These are phyloP conservation scores for Leucophenga maculata DNA, from an alignment of 2,888 invertebrate genomes.

Conservation along the genomic window DNA sequence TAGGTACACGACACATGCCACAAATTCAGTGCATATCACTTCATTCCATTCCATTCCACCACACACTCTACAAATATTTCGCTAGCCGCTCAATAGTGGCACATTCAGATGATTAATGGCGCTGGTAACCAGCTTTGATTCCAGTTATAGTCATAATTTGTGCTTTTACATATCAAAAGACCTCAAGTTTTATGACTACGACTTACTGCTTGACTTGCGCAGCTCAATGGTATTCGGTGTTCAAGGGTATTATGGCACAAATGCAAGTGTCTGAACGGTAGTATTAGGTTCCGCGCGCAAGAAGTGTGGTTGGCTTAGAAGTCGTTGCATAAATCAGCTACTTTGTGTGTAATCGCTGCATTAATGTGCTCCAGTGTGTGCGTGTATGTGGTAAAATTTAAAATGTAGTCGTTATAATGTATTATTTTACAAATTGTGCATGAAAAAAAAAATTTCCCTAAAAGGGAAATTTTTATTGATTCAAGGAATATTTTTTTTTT, in stretches of 20 bases:
- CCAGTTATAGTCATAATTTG: conserved; percentile 9
- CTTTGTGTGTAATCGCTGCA: not conserved
- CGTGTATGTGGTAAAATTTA: not conserved
- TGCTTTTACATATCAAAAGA: conserved; percentile 13
- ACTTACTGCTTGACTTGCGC: not conserved
- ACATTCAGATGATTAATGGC: conserved; percentile 11
- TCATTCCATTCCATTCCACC: too few species aligned
- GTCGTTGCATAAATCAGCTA: too few species aligned
- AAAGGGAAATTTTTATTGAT: too few species aligned
- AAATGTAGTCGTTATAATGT: too few species aligned
- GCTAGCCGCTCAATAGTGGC: not conserved
- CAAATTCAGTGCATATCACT: too few species aligned
- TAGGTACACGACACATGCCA: too few species aligned
- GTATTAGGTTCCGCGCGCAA: not conserved
- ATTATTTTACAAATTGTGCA: too few species aligned
- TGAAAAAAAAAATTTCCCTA: too few species aligned
- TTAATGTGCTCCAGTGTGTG: not conserved
- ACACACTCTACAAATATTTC: too few species aligned
- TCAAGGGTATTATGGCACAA: not conserved
- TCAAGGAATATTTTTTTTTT: too few species aligned
- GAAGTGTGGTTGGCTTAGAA: not conserved
- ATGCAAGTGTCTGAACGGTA: conserved; percentile 2
- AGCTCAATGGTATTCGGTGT: not conserved
- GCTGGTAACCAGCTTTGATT: not conserved
- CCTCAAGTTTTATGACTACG: conserved; percentile 2